A percentile compares a stretch with the other conserved stretches of the same genome.
These are phyloP conservation scores for Mionectes macconnelli DNA, from an alignment of 2,113 vertebrate genomes.

Conservation along the genomic window DNA sequence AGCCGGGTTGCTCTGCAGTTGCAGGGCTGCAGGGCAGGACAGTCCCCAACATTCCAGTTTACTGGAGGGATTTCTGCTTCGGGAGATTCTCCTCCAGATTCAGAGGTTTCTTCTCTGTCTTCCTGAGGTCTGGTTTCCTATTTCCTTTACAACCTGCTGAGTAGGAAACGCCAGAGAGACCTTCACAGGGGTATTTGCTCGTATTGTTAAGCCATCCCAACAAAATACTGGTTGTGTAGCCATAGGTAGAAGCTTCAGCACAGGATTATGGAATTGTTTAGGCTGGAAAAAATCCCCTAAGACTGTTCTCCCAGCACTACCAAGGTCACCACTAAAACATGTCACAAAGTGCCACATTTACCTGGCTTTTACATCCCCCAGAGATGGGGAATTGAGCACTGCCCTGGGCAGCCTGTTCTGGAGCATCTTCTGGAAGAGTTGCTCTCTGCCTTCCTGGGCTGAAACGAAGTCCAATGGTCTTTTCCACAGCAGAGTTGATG, in stretches of 20 bases:
- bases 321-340: not conserved
- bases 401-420: not conserved
- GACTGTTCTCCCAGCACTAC: not conserved
- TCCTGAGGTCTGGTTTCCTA: not conserved
- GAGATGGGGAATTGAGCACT: not conserved
- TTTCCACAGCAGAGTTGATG: not conserved
- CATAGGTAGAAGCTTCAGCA: not conserved
- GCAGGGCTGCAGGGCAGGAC: not conserved
- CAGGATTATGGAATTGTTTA: not conserved
- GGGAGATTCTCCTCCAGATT: not conserved
- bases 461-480: not conserved
- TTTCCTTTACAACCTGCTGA: not conserved
- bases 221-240: not conserved
- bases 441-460: not conserved
- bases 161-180: not conserved
- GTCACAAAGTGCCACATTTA: not conserved
- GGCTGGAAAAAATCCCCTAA: not conserved
- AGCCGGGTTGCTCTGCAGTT: not conserved
- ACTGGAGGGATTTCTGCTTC: not conserved
- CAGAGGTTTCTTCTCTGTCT: not conserved
- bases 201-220: fast-evolving
- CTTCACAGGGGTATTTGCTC: not conserved
- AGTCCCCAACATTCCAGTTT: not conserved
- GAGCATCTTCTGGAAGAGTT: not conserved
- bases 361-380: not conserved